Base-by-base conservation (phyloP, 37 sponge, comb jelly and placozoan genomes). In the Chondrosia reniformis region DNA sequence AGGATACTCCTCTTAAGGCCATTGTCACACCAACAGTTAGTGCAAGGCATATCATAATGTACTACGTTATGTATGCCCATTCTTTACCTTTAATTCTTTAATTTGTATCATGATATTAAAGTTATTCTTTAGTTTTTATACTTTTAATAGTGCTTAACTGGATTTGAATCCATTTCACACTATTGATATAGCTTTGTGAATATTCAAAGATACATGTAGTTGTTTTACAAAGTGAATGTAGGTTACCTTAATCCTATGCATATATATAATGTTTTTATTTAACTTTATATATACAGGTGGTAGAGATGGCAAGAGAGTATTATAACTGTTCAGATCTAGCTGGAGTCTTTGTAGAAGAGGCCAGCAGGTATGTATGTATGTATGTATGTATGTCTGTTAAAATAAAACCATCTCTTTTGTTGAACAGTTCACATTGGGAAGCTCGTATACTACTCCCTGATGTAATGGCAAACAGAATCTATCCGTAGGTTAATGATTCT, bases 401-500 rank as follows among this genome's bases (percentile, higher is more conserved):
- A 24, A 3, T 56, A 41, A 25, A 21, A 39, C 42, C 6, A 24
- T 7, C 45, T 6, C 42, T 4, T 40, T 44, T 39, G 1, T 13
- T 69, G 44, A 22, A 25, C 43, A 69, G 72, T 69, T n/a, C n/a
- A n/a, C 72, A 69, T 44, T 69, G 72, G 72, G 72, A 69, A 39
- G n/a, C 72, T 24, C 39, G 72, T 3, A 69, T 69, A 21, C 24
- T 69, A 25, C n/a, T 69, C n/a, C 72, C 72, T 43, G 72, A 69
- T 24, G 24, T 69, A 40, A 69, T 69, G 72, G 41, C 72, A 37
- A 10, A 24, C 1, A n/a, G n/a, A n/a, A n/a, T n/a, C n/a, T 56
- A 56, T 56, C 58, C 58, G 58, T 56, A 56, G 27, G 58, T 2
- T 28, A 24, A 56, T 56, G 3, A 6, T n/a, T n/a, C n/a, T n/a